Conservation (phyloP, 2,113 vertebrate genomes). For the Eulemur rufifrons region DNA sequence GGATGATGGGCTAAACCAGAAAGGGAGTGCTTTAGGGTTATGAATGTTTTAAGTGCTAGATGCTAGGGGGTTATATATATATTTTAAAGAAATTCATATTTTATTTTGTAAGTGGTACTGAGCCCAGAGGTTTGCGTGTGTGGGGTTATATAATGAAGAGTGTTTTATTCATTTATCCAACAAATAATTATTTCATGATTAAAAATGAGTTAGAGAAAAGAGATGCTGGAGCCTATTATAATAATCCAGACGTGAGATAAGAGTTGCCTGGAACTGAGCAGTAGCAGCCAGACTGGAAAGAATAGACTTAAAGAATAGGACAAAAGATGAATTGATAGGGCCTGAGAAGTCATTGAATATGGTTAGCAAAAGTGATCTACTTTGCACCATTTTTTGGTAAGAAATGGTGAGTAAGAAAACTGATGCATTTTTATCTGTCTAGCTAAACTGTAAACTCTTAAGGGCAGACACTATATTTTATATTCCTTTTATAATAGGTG, state of each 20-base stretch:
- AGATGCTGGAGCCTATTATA: slow-evolving; percentile 54
- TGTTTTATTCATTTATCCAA: slow-evolving; percentile 53
- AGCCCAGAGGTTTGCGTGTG: not conserved
- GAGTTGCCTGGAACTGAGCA: not conserved
- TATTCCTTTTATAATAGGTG: not conserved
- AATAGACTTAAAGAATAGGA: not conserved
- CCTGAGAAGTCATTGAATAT: not conserved
- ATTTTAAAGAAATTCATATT: not conserved
- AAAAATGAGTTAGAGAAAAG: slow-evolving; percentile 62
- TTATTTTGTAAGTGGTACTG: slow-evolving; percentile 22
- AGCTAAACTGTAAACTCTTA: not conserved
- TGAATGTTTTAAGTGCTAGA: not conserved
- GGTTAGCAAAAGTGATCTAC: not conserved
- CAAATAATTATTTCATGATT: slow-evolving; percentile 65
- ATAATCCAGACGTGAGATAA: not conserved
- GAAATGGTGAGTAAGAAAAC: no score
- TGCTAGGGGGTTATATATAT: not conserved
- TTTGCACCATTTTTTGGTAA: not conserved
- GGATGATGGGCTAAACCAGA: not conserved
- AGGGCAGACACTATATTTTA: not conserved
- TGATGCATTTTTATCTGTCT: not conserved
- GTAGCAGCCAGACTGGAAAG: not conserved
- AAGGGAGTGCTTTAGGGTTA: not conserved
- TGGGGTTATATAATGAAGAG: slow-evolving; percentile 18
- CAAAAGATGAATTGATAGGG: slow-evolving; percentile 28